A percentile compares a stretch with the other conserved stretches of the same genome.
Conservation (phyloP, 1,140 invertebrate genomes). For the Apis florea region DNA sequence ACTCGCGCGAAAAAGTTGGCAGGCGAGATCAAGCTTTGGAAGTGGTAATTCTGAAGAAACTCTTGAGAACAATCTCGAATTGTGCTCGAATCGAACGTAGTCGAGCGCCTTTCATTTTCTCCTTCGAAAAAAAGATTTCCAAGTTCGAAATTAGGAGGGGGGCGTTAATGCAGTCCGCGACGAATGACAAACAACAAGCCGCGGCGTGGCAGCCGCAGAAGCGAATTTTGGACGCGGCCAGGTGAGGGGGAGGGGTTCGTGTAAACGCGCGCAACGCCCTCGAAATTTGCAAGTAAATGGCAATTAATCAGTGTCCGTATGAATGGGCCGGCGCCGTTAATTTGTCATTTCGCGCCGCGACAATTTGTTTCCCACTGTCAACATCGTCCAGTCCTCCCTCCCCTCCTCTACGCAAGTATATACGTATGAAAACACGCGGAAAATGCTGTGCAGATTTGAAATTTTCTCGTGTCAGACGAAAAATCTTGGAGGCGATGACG, state of each 20-base stretch:
- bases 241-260: slow-evolving; percentile 35
- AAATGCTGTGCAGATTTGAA: no score
- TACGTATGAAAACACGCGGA: no score
- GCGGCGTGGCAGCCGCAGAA: slow-evolving; percentile 36
- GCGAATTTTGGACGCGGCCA: slow-evolving; percentile 25
- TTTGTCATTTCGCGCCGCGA: slow-evolving; percentile 74
- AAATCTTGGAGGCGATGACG: no score
- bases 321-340: slow-evolving; percentile 72
- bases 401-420: slow-evolving; percentile 19
- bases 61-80: no score
- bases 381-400: slow-evolving; percentile 51
- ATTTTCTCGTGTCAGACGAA: no score
- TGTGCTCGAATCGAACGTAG: no score
- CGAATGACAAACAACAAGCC: slow-evolving; percentile 69
- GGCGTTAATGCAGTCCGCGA: slow-evolving; percentile 62
- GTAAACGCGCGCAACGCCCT: slow-evolving; percentile 68
- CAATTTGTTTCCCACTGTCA: slow-evolving; percentile 71
- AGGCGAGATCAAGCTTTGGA: no score
- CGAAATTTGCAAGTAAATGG: slow-evolving; percentile 79
- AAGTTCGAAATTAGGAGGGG: not conserved
- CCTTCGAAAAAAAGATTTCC: no score
- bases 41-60: no score
- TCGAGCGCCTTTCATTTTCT: no score
- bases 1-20: no score
- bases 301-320: slow-evolving; percentile 78